A percentile compares a stretch with the other conserved stretches of the same genome.
phyloP scores from a whole-genome alignment of 1,140 invertebrate species.

The Cyclina sinensis region DNA sequence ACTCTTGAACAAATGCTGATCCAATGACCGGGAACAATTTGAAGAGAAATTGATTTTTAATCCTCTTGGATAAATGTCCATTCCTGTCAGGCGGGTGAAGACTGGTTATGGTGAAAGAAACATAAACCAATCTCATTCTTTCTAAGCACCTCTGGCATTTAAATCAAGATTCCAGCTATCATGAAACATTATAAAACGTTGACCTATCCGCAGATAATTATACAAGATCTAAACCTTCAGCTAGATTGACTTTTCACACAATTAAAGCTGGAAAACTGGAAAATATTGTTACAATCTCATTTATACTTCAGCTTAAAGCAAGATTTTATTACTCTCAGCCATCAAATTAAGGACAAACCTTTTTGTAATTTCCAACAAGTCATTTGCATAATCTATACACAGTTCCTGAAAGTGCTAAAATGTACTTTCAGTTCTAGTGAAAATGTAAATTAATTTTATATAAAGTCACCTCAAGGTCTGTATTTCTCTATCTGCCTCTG shows the following conservation, averaged over 20 bases:
- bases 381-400: slow-evolving; percentile 38
- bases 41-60: slow-evolving; percentile 70
- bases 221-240: slow-evolving; percentile 45
- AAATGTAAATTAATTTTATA: no score
- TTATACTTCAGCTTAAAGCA: slow-evolving; percentile 33
- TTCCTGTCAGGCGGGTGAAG: slow-evolving; percentile 17
- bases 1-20: slow-evolving; percentile 2
- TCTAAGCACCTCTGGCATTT: slow-evolving; percentile 33
- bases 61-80: slow-evolving; percentile 61
- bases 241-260: slow-evolving; percentile 50
- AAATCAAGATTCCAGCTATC: slow-evolving; percentile 39
- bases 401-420: neutral
- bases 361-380: slow-evolving; percentile 41
- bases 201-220: slow-evolving; percentile 44
- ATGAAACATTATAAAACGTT: slow-evolving; percentile 33
- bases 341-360: slow-evolving; percentile 43
- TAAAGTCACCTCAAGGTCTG: no score
- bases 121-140: slow-evolving; percentile 33
- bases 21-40: slow-evolving; percentile 42
- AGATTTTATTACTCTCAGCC: slow-evolving; percentile 38
- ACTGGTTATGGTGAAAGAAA: slow-evolving; percentile 21
- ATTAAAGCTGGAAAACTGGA: slow-evolving; percentile 52
- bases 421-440: no score
- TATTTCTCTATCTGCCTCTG: no score
- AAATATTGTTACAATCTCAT: slow-evolving; percentile 52